phyloP scores from a whole-genome alignment of 1,140 invertebrate genomes.

The Heliconius hermathena region DNA sequence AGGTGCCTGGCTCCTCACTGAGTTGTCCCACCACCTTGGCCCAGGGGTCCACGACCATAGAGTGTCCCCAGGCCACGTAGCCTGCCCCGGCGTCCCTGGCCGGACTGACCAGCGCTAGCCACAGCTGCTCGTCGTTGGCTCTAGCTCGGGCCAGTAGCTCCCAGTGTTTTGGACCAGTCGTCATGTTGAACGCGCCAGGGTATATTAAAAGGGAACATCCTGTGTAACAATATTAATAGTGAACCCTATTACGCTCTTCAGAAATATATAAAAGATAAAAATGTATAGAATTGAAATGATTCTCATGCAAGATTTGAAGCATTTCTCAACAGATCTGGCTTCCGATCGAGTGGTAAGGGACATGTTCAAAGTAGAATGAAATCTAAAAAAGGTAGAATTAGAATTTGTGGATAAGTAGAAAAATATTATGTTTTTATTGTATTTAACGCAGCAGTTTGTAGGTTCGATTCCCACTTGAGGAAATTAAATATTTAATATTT shows the following conservation, averaged over 20 bases:
- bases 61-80: constrained; percentile 96
- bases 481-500: no score
- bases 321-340: no score
- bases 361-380: no score
- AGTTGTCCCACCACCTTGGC: constrained; percentile 89
- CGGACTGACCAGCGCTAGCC: constrained; percentile 88
- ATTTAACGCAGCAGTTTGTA: no score
- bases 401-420: no score
- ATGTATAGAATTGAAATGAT: not conserved
- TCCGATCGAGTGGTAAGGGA: no score
- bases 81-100: constrained; percentile 87
- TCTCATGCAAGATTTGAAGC: no score
- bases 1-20: constrained; percentile 86
- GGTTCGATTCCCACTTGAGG: no score
- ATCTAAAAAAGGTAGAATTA: no score
- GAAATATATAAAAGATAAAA: not conserved
- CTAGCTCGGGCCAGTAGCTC: constrained; percentile 90
- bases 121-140: constrained; percentile 94
- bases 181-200: constrained; percentile 98
- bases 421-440: no score
- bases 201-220: constrained; percentile 93
- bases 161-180: constrained; percentile 96
- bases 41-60: constrained; percentile 93
- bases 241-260: no score
- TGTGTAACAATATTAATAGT: constrained; percentile 46